Evolutionary conservation across 2,888 invertebrate species (phyloP).

Genomic region (Bhutanitis thaidina): DNA sequence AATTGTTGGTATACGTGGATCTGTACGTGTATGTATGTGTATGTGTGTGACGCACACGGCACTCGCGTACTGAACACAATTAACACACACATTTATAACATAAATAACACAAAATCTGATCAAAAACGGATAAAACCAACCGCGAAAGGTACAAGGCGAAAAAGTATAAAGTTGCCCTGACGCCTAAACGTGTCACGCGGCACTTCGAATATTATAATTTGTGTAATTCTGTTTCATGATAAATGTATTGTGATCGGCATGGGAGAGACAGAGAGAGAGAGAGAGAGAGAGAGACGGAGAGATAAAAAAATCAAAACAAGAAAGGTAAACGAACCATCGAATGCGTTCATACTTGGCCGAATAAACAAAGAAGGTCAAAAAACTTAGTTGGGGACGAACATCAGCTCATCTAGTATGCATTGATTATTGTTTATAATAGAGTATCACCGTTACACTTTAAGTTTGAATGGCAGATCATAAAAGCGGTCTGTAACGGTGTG

Average conservation of each 20-base stretch:
- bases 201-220: conserved; percentile 11
- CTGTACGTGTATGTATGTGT: no score
- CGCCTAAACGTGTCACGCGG: background rate
- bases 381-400: conserved; percentile 34
- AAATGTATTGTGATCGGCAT: background rate
- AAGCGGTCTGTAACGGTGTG: background rate
- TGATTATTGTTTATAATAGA: conserved; percentile 24
- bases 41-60: no score
- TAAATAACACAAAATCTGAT: no score
- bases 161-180: no score
- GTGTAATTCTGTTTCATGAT: conserved; percentile 3
- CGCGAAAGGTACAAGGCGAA: no score
- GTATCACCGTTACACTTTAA: background rate
- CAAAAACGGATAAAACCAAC: no score
- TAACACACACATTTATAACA: no score
- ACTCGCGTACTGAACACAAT: no score
- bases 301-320: conserved; percentile 17
- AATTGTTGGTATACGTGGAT: no score
- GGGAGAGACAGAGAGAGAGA: background rate
- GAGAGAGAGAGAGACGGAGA: no score
- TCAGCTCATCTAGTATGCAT: conserved; percentile 19
- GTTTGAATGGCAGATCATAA: background rate
- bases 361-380: conserved; percentile 35
- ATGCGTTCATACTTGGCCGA: conserved; percentile 11
- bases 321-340: conserved; percentile 18